These are phyloP conservation scores for Tapirus terrestris DNA, from an alignment of 2,113 vertebrate species.

Conservation along the genomic window DNA sequence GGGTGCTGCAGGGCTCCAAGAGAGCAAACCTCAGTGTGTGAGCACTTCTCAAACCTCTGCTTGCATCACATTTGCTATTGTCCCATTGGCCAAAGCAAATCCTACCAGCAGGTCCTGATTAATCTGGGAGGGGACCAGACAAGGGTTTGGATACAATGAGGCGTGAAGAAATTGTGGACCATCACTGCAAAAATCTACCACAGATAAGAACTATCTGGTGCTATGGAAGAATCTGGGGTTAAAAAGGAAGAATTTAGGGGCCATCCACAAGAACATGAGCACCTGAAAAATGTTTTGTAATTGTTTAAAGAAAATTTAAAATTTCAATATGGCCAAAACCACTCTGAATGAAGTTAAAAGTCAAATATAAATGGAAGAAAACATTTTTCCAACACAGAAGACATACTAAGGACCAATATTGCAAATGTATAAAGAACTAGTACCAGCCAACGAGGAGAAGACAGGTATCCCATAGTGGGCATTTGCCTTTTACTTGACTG, in stretches of 20 bases:
- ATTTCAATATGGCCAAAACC: background rate
- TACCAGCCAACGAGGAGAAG: background rate
- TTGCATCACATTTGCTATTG: background rate
- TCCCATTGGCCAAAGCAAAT: background rate
- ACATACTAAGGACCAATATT: background rate
- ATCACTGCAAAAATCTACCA: background rate
- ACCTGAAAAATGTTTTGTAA: background rate
- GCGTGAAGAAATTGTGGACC: background rate
- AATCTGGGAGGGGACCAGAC: background rate
- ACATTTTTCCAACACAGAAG: background rate
- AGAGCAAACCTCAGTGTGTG: background rate
- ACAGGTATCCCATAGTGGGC: background rate
- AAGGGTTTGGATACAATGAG: background rate
- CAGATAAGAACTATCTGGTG: background rate
- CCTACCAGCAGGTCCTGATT: background rate
- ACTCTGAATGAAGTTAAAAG: background rate
- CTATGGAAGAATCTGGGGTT: background rate
- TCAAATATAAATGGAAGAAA: background rate
- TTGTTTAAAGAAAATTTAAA: background rate
- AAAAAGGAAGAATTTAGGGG: background rate
- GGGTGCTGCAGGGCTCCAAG: background rate
- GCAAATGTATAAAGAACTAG: background rate
- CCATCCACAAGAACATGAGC: background rate
- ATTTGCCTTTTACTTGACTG: background rate
- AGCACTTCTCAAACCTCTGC: background rate